phyloP scores from a whole-genome alignment of 2,797 vertebrate species.

The Mastacembelus armatus region DNA sequence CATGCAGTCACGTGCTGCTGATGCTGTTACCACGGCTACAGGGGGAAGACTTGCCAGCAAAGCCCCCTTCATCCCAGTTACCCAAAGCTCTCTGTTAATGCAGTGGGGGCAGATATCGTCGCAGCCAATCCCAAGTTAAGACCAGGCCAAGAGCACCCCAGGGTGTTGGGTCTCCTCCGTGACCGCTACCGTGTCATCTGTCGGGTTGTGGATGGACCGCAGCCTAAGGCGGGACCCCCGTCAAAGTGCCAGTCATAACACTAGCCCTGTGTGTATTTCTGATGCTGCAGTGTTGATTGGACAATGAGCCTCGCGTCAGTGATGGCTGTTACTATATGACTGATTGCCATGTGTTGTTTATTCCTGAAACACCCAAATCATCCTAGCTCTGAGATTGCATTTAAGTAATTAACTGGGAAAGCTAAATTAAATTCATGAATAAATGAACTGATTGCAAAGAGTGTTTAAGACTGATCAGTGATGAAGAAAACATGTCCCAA shows the following conservation, averaged over 20 bases:
- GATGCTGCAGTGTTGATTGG: conserved; percentile 59
- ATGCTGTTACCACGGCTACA: conserved; percentile 84
- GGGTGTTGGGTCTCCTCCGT: conserved; percentile 35
- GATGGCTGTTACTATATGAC: conserved; percentile 27
- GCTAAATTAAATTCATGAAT: conserved; percentile 54
- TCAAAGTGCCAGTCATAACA: conserved; percentile 66
- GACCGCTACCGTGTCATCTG: conserved; percentile 59
- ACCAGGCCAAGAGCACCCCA: conserved; percentile 15
- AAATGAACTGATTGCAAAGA: conserved; percentile 32
- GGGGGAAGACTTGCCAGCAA: conserved; percentile 76
- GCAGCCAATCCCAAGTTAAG: conserved; percentile 67
- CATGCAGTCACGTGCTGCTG: conserved; percentile 67
- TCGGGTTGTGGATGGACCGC: conserved; percentile 19
- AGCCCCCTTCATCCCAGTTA: conserved; percentile 43
- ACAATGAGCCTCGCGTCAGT: neutral
- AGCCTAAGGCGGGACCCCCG: conserved; percentile 43
- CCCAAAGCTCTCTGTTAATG: conserved; percentile 62
- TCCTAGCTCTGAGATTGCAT: conserved; percentile 27
- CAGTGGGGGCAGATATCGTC: conserved; percentile 22
- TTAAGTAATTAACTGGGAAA: conserved; percentile 46
- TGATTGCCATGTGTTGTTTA: conserved; percentile 51
- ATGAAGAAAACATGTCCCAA: conserved; percentile 11
- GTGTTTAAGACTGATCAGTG: conserved; percentile 39
- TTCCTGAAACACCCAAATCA: conserved; percentile 39
- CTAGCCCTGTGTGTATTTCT: conserved; percentile 23